phyloP scores from a whole-genome alignment of 2,888 invertebrate species.

The Orgyia antiqua region DNA sequence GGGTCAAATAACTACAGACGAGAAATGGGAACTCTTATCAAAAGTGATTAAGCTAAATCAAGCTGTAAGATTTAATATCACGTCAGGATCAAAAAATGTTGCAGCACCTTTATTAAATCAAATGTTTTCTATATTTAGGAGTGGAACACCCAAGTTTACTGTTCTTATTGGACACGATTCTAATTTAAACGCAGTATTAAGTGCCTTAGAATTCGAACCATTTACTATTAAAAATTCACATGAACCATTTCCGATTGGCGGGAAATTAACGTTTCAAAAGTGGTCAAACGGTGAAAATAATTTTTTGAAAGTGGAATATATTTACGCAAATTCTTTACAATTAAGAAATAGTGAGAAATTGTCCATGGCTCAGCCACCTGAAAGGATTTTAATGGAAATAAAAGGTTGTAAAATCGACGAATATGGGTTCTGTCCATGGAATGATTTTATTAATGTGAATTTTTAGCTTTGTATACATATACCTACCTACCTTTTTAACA shows the following conservation, averaged over 20 bases:
- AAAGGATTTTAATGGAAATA: constrained; percentile 35
- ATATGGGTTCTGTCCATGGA: constrained; percentile 48
- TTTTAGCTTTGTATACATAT: too few relatives aligned
- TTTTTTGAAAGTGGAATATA: constrained; percentile 48
- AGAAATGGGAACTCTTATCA: constrained; percentile 42
- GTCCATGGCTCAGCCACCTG: constrained; percentile 36
- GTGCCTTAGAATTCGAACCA: constrained; percentile 37
- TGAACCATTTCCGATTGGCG: constrained; percentile 55
- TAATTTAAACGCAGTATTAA: constrained; percentile 42
- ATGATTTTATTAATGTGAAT: constrained; percentile 17
- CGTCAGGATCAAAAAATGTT: constrained; percentile 35
- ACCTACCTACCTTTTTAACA: too few relatives aligned
- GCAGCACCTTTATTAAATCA: constrained; percentile 40
- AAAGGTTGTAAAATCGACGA: constrained; percentile 31
- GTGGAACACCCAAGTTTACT: constrained; percentile 33
- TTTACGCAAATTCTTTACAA: constrained; percentile 45
- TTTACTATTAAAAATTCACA: constrained; percentile 40
- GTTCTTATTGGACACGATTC: constrained; percentile 58
- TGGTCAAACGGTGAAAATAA: constrained; percentile 37
- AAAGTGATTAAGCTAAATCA: constrained; percentile 41
- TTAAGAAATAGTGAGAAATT: constrained; percentile 35
- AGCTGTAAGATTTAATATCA: constrained; percentile 46
- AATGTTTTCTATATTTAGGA: constrained; percentile 35
- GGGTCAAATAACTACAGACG: constrained; percentile 39
- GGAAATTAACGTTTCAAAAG: constrained; percentile 58